Evolutionary conservation across 2,113 vertebrate species (phyloP).

Genomic region (Daboia siamensis): DNA sequence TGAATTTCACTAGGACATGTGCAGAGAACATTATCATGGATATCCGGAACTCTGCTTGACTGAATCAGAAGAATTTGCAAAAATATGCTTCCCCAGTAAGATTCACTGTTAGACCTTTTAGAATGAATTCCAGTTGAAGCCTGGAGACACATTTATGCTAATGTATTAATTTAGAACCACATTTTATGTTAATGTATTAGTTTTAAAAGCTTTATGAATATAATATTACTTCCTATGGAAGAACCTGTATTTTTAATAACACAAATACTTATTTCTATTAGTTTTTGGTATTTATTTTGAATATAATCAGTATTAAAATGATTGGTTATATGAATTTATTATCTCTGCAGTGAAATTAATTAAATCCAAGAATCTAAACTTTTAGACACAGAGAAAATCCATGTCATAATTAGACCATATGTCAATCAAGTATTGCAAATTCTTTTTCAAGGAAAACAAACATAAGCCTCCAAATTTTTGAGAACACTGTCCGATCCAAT

Average conservation of each 20-base stretch:
- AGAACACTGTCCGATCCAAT: not conserved
- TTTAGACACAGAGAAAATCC: conserved; percentile 6
- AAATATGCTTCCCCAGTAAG: not conserved
- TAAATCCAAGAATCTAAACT: not conserved
- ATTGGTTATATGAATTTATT: conserved; percentile 21
- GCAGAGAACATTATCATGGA: not conserved
- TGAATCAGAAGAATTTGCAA: not conserved
- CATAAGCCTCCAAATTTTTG: not conserved
- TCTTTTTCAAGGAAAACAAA: not conserved
- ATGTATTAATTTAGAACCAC: not conserved
- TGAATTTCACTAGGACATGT: not conserved
- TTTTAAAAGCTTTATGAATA: not conserved
- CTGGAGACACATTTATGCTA: not conserved
- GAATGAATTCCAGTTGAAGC: not conserved
- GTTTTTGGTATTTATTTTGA: not conserved
- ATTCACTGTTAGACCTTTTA: not conserved
- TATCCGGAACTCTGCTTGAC: not conserved
- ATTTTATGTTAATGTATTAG: not conserved
- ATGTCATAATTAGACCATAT: conserved; percentile 22
- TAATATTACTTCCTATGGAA: not conserved
- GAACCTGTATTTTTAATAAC: not conserved
- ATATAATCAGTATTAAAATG: conserved; percentile 20
- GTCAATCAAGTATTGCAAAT: conserved; percentile 14
- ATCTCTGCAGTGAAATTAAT: conserved; percentile 29
- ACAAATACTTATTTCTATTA: not conserved